phyloP scores from a whole-genome alignment of 2,113 vertebrate genomes.

The Callithrix jacchus region DNA sequence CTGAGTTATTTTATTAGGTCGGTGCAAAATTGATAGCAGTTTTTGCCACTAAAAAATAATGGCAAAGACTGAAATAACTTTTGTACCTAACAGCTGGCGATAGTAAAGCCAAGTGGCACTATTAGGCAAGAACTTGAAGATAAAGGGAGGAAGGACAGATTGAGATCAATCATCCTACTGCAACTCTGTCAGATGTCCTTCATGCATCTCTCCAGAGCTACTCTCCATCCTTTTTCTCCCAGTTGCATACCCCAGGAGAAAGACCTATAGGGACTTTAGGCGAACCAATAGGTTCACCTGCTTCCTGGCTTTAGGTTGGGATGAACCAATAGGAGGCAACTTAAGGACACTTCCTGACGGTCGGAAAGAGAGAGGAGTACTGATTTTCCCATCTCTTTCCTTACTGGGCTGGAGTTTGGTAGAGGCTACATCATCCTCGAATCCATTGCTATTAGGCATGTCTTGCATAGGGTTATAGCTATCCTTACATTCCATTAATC shows the following conservation, averaged over 20 bases:
- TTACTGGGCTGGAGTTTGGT: background rate
- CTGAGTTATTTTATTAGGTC: background rate
- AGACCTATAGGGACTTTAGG: background rate
- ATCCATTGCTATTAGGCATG: rapidly evolving
- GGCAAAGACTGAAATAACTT: too few relatives aligned
- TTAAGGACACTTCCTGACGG: background rate
- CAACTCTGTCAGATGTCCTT: background rate
- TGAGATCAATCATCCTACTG: background rate
- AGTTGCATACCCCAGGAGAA: background rate
- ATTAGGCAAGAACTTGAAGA: background rate
- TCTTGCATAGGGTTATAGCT: background rate
- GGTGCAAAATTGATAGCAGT: too few relatives aligned
- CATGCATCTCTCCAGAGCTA: background rate
- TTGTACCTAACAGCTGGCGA: background rate
- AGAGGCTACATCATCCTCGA: background rate
- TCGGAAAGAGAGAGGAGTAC: background rate
- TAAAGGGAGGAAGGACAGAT: background rate
- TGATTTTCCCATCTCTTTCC: too few relatives aligned
- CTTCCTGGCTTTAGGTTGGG: background rate
- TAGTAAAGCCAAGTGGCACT: background rate
- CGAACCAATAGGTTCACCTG: background rate
- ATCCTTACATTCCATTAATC: background rate
- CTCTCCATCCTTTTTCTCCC: background rate
- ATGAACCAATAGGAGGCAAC: background rate
- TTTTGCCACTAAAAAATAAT: too few relatives aligned